Percentiles rank a stretch among this genome's conserved stretches.
phyloP scores from a whole-genome alignment of 2,888 invertebrate genomes.

The Nematopogon swammerdamellus region DNA sequence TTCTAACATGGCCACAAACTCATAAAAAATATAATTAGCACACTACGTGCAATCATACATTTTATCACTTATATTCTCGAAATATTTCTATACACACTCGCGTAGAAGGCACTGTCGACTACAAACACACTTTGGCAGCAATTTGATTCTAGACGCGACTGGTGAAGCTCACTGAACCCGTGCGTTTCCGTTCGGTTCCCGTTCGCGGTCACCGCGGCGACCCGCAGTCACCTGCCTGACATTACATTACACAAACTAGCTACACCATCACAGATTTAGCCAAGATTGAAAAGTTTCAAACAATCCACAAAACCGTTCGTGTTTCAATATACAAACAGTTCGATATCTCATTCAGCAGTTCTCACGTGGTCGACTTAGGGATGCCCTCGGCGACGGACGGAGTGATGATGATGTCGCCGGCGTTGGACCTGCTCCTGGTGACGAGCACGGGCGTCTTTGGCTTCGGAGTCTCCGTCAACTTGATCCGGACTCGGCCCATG shows the following conservation, averaged over 20 bases:
- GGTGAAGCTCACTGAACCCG: conserved; percentile 18
- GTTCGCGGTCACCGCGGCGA: not conserved
- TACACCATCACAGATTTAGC: conserved; percentile 47
- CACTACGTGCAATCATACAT: conserved; percentile 40
- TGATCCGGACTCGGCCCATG: conserved; percentile 76
- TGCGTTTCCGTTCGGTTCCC: too few species aligned
- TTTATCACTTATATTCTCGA: conserved; percentile 14
- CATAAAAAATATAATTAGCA: conserved; percentile 50
- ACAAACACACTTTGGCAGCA: conserved; percentile 59
- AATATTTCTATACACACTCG: conserved; percentile 36
- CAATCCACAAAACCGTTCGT: conserved; percentile 11
- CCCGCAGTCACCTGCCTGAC: not conserved
- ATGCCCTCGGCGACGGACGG: conserved; percentile 39
- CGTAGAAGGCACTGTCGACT: conserved; percentile 55
- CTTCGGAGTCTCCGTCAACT: conserved; percentile 71
- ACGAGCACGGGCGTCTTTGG: conserved; percentile 81
- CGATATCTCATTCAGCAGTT: conserved; percentile 20
- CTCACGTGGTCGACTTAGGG: conserved; percentile 46
- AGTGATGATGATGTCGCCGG: conserved; percentile 74
- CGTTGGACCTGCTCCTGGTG: conserved; percentile 71
- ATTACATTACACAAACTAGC: not conserved
- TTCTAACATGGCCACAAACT: conserved; percentile 50
- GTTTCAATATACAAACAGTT: conserved; percentile 40
- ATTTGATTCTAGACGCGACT: conserved; percentile 31
- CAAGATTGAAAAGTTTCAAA: conserved; percentile 29